Percentiles rank a stretch among this genome's conserved stretches.
phyloP scores from a whole-genome alignment of 2,113 vertebrate genomes.

The Suncus etruscus region DNA sequence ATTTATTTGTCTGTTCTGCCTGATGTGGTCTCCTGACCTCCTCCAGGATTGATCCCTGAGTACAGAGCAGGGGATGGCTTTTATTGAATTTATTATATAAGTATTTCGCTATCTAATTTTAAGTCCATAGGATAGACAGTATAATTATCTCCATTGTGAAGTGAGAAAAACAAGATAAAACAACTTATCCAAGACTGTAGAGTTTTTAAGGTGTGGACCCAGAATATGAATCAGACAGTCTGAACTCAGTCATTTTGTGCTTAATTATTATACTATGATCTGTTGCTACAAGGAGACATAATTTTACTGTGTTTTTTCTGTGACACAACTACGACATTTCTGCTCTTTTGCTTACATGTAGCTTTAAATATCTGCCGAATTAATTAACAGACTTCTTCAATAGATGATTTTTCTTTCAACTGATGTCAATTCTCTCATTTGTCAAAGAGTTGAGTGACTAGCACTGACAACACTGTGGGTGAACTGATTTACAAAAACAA shows the following conservation, averaged over 20 bases:
- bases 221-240: neutral
- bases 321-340: neutral
- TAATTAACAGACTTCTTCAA: conserved; percentile 29
- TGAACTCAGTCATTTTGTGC: neutral
- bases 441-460: neutral
- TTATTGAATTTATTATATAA: conserved; percentile 16
- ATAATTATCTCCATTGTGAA: conserved; percentile 20
- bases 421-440: neutral
- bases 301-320: neutral
- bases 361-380: conserved; percentile 41
- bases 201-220: too few species aligned
- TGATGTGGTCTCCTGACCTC: too few species aligned
- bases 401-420: conserved; percentile 13
- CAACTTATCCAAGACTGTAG: neutral
- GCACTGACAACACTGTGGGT: neutral
- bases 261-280: neutral
- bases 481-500: conserved; percentile 51
- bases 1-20: too few species aligned
- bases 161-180: conserved; percentile 9
- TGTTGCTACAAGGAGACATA: neutral
- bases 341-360: neutral
- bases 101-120: conserved; percentile 14
- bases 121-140: neutral
- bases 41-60: too few species aligned
- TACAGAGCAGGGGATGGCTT: neutral